A percentile compares a stretch with the other conserved stretches of the same genome.
phyloP scores from a whole-genome alignment of 2,797 vertebrate genomes.

The Tympanoctomys barrerae region DNA sequence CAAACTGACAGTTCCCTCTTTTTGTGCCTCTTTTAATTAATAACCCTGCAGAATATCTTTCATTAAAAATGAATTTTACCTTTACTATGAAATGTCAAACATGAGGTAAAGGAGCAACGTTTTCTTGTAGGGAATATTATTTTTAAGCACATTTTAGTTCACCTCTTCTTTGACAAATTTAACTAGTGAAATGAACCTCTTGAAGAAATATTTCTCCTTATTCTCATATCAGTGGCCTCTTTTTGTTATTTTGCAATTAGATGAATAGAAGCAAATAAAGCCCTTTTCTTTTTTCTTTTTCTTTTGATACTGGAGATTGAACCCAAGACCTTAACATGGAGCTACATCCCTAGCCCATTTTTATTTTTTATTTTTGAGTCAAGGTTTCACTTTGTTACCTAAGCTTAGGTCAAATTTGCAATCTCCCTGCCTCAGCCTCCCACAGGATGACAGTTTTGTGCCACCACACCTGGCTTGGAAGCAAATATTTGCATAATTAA shows the following conservation, averaged over 20 bases:
- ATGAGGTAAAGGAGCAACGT: constrained; percentile 70
- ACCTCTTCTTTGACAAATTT: constrained; percentile 76
- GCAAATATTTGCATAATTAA: constrained; percentile 4
- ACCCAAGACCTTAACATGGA: neutral
- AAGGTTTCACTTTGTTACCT: neutral
- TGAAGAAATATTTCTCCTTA: constrained; percentile 66
- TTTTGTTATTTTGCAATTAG: constrained; percentile 16
- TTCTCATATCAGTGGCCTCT: constrained; percentile 28
- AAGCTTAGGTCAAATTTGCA: neutral
- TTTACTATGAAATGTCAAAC: constrained; percentile 81
- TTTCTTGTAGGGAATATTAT: constrained; percentile 58
- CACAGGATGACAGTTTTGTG: neutral
- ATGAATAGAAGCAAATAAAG: constrained; percentile 46
- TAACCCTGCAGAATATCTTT: constrained; percentile 67
- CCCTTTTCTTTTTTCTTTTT: neutral
- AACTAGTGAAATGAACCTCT: constrained; percentile 59
- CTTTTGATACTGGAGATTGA: neutral
- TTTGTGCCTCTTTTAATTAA: constrained; percentile 70
- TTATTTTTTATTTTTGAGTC: neutral
- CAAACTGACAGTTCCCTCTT: constrained; percentile 41
- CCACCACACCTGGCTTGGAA: neutral
- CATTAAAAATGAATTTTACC: constrained; percentile 76
- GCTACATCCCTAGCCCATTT: neutral
- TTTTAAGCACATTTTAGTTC: constrained; percentile 58
- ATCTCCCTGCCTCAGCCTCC: neutral